phyloP scores from a whole-genome alignment of 2,113 vertebrate genomes.

The Nothobranchius kuhntae region DNA sequence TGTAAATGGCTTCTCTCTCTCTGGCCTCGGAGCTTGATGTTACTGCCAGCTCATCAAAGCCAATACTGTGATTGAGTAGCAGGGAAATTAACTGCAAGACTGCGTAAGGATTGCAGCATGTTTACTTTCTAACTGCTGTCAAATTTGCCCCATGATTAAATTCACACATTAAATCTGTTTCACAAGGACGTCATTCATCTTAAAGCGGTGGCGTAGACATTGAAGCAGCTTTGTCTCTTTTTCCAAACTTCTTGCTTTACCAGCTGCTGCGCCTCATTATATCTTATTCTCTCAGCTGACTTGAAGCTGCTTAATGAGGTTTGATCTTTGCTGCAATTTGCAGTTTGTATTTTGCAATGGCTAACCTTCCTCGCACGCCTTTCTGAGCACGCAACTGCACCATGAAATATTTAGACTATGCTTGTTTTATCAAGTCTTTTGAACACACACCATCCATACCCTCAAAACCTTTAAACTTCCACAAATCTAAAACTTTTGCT shows the following conservation, averaged over 20 bases:
- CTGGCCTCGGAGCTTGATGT: constrained; percentile 28
- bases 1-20: constrained; percentile 42
- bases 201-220: background rate
- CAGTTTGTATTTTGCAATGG: background rate
- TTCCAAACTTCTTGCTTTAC: background rate
- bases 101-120: constrained; percentile 20
- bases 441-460: constrained; percentile 4
- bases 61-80: constrained; percentile 28
- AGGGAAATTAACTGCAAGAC: constrained; percentile 29
- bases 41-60: constrained; percentile 43
- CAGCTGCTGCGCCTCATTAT: constrained; percentile 29
- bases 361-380: constrained; percentile 18
- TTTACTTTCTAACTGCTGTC: constrained; percentile 14
- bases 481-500: constrained; percentile 1
- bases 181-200: constrained; percentile 4
- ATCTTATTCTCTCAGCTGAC: constrained; percentile 21
- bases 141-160: constrained; percentile 11
- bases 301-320: constrained; percentile 41
- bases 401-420: constrained; percentile 34
- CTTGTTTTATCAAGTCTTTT: constrained; percentile 18
- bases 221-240: constrained; percentile 4
- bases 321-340: constrained; percentile 15
- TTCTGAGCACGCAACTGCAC: constrained; percentile 14
- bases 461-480: constrained; percentile 11
- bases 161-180: constrained; percentile 14